Conservation (phyloP, 2,888 invertebrate genomes). For the Cephus rjabovi region DNA sequence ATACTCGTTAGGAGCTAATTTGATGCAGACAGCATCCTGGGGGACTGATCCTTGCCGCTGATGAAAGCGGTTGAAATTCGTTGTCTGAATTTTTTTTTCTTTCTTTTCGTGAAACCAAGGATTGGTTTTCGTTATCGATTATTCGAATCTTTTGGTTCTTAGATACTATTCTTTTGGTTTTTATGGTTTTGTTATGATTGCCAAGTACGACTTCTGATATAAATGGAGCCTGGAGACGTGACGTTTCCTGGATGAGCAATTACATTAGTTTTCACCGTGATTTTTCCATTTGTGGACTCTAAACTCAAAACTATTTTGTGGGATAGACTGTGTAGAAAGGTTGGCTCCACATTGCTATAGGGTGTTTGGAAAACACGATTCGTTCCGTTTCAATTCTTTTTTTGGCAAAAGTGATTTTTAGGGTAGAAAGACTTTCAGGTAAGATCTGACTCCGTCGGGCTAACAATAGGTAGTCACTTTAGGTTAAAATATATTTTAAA, state of each 20-base stretch:
- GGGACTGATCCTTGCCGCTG: neutral
- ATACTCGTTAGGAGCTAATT: neutral
- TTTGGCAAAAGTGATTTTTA: neutral
- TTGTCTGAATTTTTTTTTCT: neutral
- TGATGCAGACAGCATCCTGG: neutral
- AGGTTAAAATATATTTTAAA: neutral
- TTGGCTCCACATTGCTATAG: neutral
- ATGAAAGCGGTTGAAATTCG: neutral
- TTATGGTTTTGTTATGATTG: neutral
- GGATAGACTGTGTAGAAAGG: constrained; percentile 27
- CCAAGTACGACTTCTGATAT: neutral
- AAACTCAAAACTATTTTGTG: constrained; percentile 7
- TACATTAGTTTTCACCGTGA: constrained; percentile 34
- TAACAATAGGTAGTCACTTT: neutral
- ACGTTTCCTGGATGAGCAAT: constrained; percentile 39
- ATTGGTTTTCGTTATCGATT: neutral
- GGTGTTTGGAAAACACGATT: constrained; percentile 49
- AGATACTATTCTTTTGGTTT: neutral
- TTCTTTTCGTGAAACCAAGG: neutral
- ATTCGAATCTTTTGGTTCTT: neutral
- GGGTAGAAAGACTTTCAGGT: neutral
- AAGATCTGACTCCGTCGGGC: neutral
- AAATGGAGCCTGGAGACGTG: constrained; percentile 12
- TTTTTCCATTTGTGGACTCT: constrained; percentile 19
- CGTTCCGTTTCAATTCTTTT: constrained; percentile 33